Evolutionary conservation across 2,888 invertebrate species (phyloP).

Genomic region (Timandra comae): DNA sequence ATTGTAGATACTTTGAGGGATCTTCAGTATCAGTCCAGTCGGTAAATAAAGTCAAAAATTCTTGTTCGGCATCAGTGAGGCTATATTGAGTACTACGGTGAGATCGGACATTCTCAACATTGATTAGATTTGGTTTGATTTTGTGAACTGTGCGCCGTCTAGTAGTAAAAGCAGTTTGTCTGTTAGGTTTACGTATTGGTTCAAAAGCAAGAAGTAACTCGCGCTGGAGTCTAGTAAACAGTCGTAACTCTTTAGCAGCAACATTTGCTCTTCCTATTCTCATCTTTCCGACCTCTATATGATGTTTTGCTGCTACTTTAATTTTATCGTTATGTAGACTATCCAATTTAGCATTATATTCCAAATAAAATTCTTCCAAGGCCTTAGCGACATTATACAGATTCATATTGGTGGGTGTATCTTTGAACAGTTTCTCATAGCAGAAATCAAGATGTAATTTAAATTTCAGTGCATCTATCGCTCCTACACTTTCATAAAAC

Average conservation of each 20-base stretch:
- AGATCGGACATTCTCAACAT: not conserved
- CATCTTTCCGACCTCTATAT: constrained; percentile 64
- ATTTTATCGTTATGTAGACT: constrained; percentile 72
- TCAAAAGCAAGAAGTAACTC: constrained; percentile 59
- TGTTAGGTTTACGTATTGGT: constrained; percentile 22
- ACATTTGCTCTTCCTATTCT: constrained; percentile 70
- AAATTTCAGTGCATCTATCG: constrained; percentile 74
- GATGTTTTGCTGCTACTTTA: constrained; percentile 65
- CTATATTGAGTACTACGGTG: constrained; percentile 8
- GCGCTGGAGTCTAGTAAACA: constrained; percentile 63
- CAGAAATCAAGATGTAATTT: constrained; percentile 79
- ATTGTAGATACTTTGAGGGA: constrained; percentile 43
- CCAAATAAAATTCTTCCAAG: constrained; percentile 76
- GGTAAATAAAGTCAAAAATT: constrained; percentile 59
- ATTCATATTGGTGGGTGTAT: constrained; percentile 76
- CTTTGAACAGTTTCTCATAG: constrained; percentile 76
- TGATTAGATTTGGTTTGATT: constrained; percentile 13
- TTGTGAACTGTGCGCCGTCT: constrained; percentile 1
- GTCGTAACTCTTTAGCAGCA: constrained; percentile 75
- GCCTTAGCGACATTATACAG: constrained; percentile 75
- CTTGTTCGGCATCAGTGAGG: constrained; percentile 47
- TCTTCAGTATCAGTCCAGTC: constrained; percentile 56
- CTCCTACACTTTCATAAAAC: constrained; percentile 75
- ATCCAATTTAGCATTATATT: constrained; percentile 71
- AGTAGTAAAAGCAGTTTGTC: constrained; percentile 7